Base-by-base conservation (phyloP, 2,888 invertebrate species). In the Tetranychus piercei region DNA sequence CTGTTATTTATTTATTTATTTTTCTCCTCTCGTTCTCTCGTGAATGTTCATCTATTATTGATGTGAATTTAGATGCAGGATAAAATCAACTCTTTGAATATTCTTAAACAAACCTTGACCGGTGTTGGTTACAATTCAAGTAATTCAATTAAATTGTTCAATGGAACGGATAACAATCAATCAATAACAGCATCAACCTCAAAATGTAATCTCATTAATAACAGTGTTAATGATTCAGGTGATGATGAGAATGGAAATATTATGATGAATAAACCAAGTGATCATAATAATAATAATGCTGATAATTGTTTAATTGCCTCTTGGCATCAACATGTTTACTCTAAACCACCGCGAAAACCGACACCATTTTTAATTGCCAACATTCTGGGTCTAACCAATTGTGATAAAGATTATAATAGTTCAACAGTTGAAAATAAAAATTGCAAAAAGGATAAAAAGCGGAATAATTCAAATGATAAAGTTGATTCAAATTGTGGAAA, bases 281-380 rank as follows among this genome's bases (percentile, higher is more conserved):
- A 55, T 15, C 9, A 15, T 55, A 55, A 55, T 55, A 15, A 55
- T 55, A 55, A 6, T 55, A 55, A 15, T 55, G 55, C 9, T 55
- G 55, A 55, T 55, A 55, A 55, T 55, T 55, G 55, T 55, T 55
- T 55, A 69, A 69, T 8, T 69, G 34, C 22, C n/a, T 23, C 69
- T n/a, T 93, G 93, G 92, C 93, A 92, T 84, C 90, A 91, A 64
- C 93, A 93, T 82, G 90, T 92, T 34, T 93, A 93, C 82, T 89
- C 88, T 3, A 88, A 88, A 79, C 88, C 91, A 15, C 90, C 90
- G 11, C 88, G 88, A 79, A 87, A 87, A 75, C 91, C 91, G 1
- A 93, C 94, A 1, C 90, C 92, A 6, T 91, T 92, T 82, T 87
- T 88, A 67, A 94, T 94, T 81, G 89, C 90, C 78, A 90, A 93